Percentiles rank a stretch among this genome's conserved stretches.
Conservation (phyloP, 2,113 vertebrate genomes). For the Eupsittula cactorum region DNA sequence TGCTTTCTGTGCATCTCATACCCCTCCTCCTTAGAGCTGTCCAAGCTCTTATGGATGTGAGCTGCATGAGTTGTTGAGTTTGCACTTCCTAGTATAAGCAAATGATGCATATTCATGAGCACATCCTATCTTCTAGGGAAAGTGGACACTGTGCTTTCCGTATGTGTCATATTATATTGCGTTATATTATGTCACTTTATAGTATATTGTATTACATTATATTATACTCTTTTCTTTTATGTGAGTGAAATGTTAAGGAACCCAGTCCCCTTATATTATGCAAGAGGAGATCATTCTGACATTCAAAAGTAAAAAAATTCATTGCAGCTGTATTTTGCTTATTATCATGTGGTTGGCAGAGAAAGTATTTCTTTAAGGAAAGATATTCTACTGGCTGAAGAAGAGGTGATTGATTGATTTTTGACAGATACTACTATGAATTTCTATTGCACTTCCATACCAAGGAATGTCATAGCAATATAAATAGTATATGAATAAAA, state of each 20-base stretch:
- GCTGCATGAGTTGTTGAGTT: neutral
- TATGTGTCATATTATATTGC: neutral
- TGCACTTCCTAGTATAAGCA: neutral
- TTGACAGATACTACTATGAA: slow-evolving; percentile 36
- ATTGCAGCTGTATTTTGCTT: slow-evolving; percentile 25
- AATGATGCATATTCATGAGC: neutral
- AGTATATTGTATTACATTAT: neutral
- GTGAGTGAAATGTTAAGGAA: slow-evolving; percentile 3
- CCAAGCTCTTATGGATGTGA: neutral
- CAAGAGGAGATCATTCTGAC: slow-evolving; percentile 17
- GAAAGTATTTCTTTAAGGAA: slow-evolving; percentile 23
- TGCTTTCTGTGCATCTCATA: neutral
- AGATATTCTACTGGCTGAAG: neutral
- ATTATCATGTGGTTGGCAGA: slow-evolving; percentile 29
- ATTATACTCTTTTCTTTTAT: neutral
- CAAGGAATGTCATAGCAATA: slow-evolving; percentile 24
- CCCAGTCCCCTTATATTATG: neutral
- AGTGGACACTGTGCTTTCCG: neutral
- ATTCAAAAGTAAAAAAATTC: neutral
- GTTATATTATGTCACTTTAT: neutral
- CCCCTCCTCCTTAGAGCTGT: neutral
- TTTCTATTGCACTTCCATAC: slow-evolving; percentile 35
- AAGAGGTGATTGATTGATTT: slow-evolving; percentile 31
- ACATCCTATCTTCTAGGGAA: neutral
- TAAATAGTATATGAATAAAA: slow-evolving; percentile 25